Base-by-base conservation (phyloP, 2,888 invertebrate genomes). In the Rhagonycha fulva region DNA sequence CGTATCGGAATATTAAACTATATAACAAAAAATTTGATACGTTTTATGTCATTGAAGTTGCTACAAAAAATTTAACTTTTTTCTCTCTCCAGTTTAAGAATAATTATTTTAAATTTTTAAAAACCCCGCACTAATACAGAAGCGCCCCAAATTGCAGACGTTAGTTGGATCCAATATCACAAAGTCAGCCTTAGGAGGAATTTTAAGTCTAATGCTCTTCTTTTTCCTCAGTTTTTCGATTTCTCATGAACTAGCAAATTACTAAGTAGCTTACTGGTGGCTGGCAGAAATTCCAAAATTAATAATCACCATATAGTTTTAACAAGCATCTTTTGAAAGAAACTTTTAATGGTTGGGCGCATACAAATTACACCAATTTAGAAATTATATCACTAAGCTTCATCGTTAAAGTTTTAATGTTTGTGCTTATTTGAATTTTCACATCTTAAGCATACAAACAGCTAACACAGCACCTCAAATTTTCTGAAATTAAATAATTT, bases 381-480 rank as follows among this genome's bases (percentile, higher is more conserved):
- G 63, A 66, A 66, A 66, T 66, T 66, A 66, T 66, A 66, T 66
- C 63, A 32, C 32, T 68, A 68, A 68, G 14, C 68, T 30, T 47
- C n/a, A 62, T 74, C 14, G 32, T 28, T 72, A 73, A 76, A 47
- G 62, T 63, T 76, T 72, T 76, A 76, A 68, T 76, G 73, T 73
- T 14, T 19, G 71, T 70, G 60, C 47, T 76, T 76, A 76, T 72
- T 76, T 72, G 70, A 73, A 76, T 76, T 71, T 76, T 76, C 74
- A 74, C 76, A 71, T 74, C 70, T 76, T 76, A 74, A 74, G 71
- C 74, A 74, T 72, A 32, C 76, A 74, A 74, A 76, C 68, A 74
- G 75, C 77, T 75, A 75, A 75, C 70, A 70, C 72, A 63, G 74
- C 77, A 72, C 72, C 74, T 62, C 77, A 77, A 77, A 75, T 75